Evolutionary conservation across 2,888 invertebrate species (phyloP).

Genomic region (Fragum sueziense): DNA sequence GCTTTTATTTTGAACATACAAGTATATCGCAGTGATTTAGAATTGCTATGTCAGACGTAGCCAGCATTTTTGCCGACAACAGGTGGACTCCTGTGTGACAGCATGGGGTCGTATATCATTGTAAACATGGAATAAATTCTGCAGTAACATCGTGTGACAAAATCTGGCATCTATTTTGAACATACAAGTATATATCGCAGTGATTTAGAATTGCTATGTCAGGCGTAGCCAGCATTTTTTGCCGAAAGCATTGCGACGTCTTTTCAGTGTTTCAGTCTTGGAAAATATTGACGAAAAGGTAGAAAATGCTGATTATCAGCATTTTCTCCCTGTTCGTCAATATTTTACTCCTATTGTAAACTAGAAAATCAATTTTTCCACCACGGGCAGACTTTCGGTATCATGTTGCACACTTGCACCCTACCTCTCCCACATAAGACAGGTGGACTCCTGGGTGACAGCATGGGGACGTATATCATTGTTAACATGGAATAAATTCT

Average conservation of each 20-base stretch:
- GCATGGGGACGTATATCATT: constrained; percentile 17
- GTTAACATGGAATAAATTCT: constrained; percentile 33
- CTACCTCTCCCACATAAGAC: constrained; percentile 44
- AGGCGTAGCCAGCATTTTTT: too few species aligned
- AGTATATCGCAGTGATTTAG: too few species aligned
- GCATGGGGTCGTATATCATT: constrained; percentile 17
- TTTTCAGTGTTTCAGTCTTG: too few species aligned
- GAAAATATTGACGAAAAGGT: too few species aligned
- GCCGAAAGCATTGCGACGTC: too few species aligned
- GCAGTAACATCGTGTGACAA: background rate
- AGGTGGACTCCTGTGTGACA: constrained; percentile 39
- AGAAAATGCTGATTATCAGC: too few species aligned
- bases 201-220: too few species aligned
- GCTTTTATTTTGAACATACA: background rate
- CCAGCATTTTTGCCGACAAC: too few species aligned
- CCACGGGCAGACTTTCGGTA: background rate
- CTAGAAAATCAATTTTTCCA: too few species aligned
- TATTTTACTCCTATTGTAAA: too few species aligned
- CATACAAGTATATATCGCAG: background rate
- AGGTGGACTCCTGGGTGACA: constrained; percentile 40
- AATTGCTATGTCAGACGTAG: too few species aligned
- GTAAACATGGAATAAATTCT: constrained; percentile 32
- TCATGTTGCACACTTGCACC: background rate
- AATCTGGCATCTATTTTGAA: background rate
- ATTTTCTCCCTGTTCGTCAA: too few species aligned